Base-by-base conservation (phyloP, 2,797 vertebrate genomes). In the Knipowitschia caucasica region DNA sequence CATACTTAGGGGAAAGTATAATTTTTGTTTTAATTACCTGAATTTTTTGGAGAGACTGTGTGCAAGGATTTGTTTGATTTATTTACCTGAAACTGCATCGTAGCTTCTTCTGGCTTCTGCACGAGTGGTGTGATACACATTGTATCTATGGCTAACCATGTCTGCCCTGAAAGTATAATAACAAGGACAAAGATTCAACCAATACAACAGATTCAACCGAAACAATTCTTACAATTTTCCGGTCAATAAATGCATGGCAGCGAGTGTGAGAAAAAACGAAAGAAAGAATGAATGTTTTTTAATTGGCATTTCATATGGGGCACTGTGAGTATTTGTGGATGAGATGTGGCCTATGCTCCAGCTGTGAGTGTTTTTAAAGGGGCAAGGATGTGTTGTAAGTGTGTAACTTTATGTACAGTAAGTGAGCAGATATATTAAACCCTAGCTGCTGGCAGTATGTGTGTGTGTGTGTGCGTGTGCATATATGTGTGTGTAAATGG, bases 281-380 rank as follows among this genome's bases (percentile, higher is more conserved):
- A n/a, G 11, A 4, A 50, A 70, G 67, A 61, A 73, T 59, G 52
- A 53, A 73, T 14, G 73, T 57, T 81, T 65, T 85, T 86, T 83
- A 84, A 84, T 83, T 86, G 83, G 61, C 51, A 69, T 69, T 84
- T 84, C 57, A 40, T 73, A 78, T 78, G 76, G 6, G 72, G 78
- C 55, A 81, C 80, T 71, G 83, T 79, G 78, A 81, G 80, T 84
- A 81, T 86, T 76, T 80, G 78, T 81, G 81, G 80, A 80, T 76
- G 86, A 57, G 60, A 73, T 62, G 77, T 73, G 80, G 67, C 85
- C 86, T 86, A 86, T 88, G 85, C 69, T 86, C 84, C 80, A 69
- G 84, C 83, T 88, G 86, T 70, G 79, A 66, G 68, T 43, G 66
- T 73, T 53, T 82, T 69, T 77, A 73, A 61, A 75, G 66, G 67